Evolutionary conservation across 2,888 invertebrate species (phyloP).

Genomic region (Hemithea aestivaria): DNA sequence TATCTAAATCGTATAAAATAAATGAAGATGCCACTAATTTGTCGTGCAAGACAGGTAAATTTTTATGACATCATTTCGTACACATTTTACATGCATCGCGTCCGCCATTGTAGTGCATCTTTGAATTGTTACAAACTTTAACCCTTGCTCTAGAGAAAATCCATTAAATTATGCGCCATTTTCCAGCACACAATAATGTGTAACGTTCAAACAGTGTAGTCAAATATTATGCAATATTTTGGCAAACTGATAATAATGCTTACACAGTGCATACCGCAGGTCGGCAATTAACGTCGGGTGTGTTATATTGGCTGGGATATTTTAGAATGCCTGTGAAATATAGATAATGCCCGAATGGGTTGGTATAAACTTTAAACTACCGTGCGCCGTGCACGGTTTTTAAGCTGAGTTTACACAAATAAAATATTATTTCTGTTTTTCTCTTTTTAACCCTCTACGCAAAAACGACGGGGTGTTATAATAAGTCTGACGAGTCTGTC

Average conservation of each 20-base stretch:
- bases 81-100: too few species aligned
- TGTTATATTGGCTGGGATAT: conserved; percentile 8
- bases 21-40: too few species aligned
- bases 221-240: conserved; percentile 52
- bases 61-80: too few species aligned
- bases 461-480: too few species aligned
- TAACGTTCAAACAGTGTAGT: conserved; percentile 21
- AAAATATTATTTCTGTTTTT: too few species aligned
- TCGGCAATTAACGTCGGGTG: conserved; percentile 34
- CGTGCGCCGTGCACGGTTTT: background rate
- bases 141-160: too few species aligned
- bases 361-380: background rate
- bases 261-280: conserved; percentile 51
- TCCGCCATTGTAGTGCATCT: too few species aligned
- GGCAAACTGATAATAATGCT: conserved; percentile 57
- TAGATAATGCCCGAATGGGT: conserved; percentile 2
- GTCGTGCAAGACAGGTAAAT: too few species aligned
- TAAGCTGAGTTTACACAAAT: conserved; percentile 5
- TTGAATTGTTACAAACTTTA: too few species aligned
- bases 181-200: conserved; percentile 12
- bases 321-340: conserved; percentile 4
- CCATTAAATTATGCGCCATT: conserved; percentile 7
- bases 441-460: too few species aligned
- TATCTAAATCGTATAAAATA: too few species aligned
- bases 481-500: too few species aligned